A percentile compares a stretch with the other conserved stretches of the same genome.
Conservation (phyloP, 2,797 vertebrate genomes). For the Caiman crocodilus region DNA sequence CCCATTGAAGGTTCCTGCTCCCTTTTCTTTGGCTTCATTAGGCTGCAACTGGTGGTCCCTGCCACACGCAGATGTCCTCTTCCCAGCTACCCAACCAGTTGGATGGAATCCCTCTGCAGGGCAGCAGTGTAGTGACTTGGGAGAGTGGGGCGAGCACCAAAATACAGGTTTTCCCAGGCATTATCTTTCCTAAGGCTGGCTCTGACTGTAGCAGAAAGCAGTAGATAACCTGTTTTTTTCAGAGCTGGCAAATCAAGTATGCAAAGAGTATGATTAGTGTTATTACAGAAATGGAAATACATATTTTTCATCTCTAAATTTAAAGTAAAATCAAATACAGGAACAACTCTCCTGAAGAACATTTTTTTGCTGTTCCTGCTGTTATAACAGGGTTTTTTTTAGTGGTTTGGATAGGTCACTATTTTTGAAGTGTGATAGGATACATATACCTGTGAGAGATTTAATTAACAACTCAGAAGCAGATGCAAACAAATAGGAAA, state of each 20-base stretch:
- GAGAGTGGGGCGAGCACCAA: too few species aligned
- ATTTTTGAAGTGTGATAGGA: not conserved
- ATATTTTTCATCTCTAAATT: not conserved
- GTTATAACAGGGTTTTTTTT: not conserved
- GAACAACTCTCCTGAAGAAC: not conserved
- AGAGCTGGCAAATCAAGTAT: not conserved
- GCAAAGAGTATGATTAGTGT: fast-evolving
- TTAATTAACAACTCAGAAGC: not conserved
- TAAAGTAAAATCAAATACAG: not conserved
- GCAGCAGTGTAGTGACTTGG: too few species aligned
- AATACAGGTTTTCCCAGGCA: too few species aligned
- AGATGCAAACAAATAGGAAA: not conserved
- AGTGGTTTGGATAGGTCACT: not conserved
- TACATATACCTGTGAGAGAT: not conserved
- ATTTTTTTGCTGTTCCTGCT: not conserved
- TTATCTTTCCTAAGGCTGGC: fast-evolving
- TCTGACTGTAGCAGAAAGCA: not conserved
- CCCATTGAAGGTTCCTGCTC: too few species aligned
- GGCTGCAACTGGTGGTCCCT: too few species aligned
- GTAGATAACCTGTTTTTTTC: not conserved
- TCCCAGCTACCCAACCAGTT: too few species aligned
- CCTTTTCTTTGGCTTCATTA: too few species aligned
- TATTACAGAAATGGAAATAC: not conserved
- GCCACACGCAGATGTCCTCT: too few species aligned
- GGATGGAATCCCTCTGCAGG: too few species aligned